Evolutionary conservation across 2,888 invertebrate genomes (phyloP).

Genomic region (Tanypteryx hageni): DNA sequence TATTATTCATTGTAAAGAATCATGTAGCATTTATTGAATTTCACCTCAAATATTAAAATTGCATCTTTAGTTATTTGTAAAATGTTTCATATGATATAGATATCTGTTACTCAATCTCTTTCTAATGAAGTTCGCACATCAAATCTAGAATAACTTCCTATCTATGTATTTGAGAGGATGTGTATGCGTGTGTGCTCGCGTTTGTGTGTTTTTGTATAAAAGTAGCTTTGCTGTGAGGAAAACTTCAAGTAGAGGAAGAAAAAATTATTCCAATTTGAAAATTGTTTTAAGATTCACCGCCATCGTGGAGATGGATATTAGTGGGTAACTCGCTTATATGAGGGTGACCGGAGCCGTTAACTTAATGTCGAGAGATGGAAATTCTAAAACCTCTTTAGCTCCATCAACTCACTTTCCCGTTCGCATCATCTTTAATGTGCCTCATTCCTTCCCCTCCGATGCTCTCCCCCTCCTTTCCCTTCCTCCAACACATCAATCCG

Average conservation of each 20-base stretch:
- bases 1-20: too few relatives aligned
- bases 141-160: too few relatives aligned
- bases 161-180: too few relatives aligned
- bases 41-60: too few relatives aligned
- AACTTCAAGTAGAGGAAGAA: background rate
- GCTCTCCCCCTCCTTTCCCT: background rate
- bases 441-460: too few relatives aligned
- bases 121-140: too few relatives aligned
- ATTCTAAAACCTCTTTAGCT: slow-evolving; percentile 8
- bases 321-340: background rate
- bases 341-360: slow-evolving; percentile 13
- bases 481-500: background rate
- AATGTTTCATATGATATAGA: too few relatives aligned
- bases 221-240: background rate
- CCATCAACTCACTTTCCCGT: slow-evolving; percentile 10
- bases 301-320: background rate
- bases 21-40: too few relatives aligned
- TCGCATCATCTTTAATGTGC: background rate
- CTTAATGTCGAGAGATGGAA: slow-evolving; percentile 22
- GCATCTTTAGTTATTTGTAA: too few relatives aligned
- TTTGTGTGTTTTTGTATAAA: too few relatives aligned
- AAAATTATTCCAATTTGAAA: background rate
- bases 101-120: too few relatives aligned
- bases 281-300: background rate
- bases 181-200: too few relatives aligned